phyloP scores from a whole-genome alignment of 1,140 invertebrate species.

The Acromyrmex charruanus region DNA sequence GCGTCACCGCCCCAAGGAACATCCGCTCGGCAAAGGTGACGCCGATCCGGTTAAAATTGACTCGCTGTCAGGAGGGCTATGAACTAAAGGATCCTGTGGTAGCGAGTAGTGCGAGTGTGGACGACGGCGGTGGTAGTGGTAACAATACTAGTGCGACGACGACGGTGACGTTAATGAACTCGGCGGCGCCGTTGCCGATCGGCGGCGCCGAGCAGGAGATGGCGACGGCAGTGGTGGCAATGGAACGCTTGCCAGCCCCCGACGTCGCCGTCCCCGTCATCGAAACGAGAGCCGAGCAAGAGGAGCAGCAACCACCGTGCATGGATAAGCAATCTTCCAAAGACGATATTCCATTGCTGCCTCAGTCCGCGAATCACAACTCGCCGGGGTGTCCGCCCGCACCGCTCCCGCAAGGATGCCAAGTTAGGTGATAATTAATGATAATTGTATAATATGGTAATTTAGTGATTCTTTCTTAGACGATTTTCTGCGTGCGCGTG shows the following conservation, averaged over 20 bases:
- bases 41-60: conserved; percentile 93
- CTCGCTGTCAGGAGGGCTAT: conserved; percentile 91
- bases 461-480: conserved; percentile 61
- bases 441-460: conserved; percentile 86
- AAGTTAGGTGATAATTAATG: conserved; percentile 94
- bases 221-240: conserved; percentile 73
- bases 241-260: conserved; percentile 67
- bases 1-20: conserved; percentile 86
- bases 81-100: conserved; percentile 85
- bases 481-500: conserved; percentile 26
- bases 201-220: conserved; percentile 70
- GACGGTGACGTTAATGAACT: conserved; percentile 80
- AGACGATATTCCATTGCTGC: conserved; percentile 63
- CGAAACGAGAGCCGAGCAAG: conserved; percentile 20
- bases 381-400: conserved; percentile 86
- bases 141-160: conserved; percentile 79
- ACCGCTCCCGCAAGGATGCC: conserved; percentile 91
- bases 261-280: conserved; percentile 17
- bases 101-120: conserved; percentile 61
- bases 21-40: conserved; percentile 90
- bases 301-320: conserved; percentile 58
- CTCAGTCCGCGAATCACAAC: conserved; percentile 77
- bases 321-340: conserved; percentile 75
- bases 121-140: conserved; percentile 54
- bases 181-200: conserved; percentile 41